These are phyloP conservation scores for Scrobipalpa atriplicella DNA, from an alignment of 2,888 invertebrate genomes.

Conservation along the genomic window DNA sequence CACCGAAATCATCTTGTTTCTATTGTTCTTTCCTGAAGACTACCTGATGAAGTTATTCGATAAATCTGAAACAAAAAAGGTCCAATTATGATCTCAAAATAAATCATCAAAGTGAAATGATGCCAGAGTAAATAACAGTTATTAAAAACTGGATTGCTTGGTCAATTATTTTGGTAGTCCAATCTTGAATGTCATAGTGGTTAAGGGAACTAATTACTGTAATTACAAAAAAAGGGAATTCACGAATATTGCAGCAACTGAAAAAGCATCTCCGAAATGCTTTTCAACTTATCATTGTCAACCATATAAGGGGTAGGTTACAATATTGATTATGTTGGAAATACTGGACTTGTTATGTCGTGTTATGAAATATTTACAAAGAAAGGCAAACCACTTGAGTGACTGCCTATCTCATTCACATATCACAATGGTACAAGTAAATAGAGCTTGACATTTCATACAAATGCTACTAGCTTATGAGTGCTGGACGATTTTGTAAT, in stretches of 20 bases:
- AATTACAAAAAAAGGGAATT: conserved; percentile 42
- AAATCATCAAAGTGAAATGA: not conserved
- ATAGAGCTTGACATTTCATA: conserved; percentile 68
- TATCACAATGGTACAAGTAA: conserved; percentile 64
- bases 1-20: conserved; percentile 59
- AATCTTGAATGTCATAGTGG: conserved; percentile 43
- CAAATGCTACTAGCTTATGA: conserved; percentile 43
- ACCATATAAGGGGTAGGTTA: not conserved
- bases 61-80: conserved; percentile 60
- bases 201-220: conserved; percentile 42
- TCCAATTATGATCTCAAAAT: conserved; percentile 5
- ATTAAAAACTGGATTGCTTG: not conserved
- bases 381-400: conserved; percentile 65
- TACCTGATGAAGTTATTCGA: conserved; percentile 53
- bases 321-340: not conserved
- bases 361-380: conserved; percentile 41
- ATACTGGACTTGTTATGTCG: not conserved
- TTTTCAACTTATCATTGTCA: not conserved
- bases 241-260: conserved; percentile 33
- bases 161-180: conserved; percentile 35
- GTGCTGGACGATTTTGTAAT: conserved; percentile 35
- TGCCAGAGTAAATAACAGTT: not conserved
- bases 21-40: conserved; percentile 39
- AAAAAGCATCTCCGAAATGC: conserved; percentile 13
- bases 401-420: conserved; percentile 53